Conservation (phyloP, 2,888 invertebrate species). For the Hydrotaea cyrtoneurina region DNA sequence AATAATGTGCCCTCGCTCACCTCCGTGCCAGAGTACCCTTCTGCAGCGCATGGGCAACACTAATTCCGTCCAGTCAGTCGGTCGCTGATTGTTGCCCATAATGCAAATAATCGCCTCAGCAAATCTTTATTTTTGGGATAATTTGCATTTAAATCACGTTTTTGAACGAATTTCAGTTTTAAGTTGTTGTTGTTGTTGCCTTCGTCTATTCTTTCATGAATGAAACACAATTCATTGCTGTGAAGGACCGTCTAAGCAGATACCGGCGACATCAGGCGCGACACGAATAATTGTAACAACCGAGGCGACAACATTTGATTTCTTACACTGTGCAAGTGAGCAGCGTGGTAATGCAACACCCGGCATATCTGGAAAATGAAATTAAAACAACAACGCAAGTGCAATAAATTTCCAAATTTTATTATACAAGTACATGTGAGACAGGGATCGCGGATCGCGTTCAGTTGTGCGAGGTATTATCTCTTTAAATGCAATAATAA, state of each 20-base stretch:
- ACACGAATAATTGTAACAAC: slow-evolving; percentile 46
- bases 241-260: slow-evolving; percentile 40
- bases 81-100: slow-evolving; percentile 31
- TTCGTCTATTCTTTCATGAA: slow-evolving; percentile 53
- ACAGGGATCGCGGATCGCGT: not conserved
- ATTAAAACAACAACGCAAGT: slow-evolving; percentile 73
- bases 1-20: not conserved
- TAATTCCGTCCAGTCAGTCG: not conserved
- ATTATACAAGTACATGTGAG: slow-evolving; percentile 70
- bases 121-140: not conserved
- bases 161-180: slow-evolving; percentile 53
- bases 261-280: slow-evolving; percentile 26
- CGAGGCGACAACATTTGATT: slow-evolving; percentile 56
- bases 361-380: slow-evolving; percentile 71
- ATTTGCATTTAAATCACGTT: slow-evolving; percentile 60
- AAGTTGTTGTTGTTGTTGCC: no score
- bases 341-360: slow-evolving; percentile 47
- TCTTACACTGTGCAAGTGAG: slow-evolving; percentile 40
- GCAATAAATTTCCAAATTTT: slow-evolving; percentile 78
- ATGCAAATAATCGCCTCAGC: slow-evolving; percentile 20
- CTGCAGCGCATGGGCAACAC: not conserved
- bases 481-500: slow-evolving; percentile 33
- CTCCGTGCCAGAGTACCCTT: slow-evolving; percentile 1
- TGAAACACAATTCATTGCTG: slow-evolving; percentile 41
- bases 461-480: slow-evolving; percentile 26